Conservation (phyloP, 2,797 vertebrate genomes). For the Tragopan temminckii region DNA sequence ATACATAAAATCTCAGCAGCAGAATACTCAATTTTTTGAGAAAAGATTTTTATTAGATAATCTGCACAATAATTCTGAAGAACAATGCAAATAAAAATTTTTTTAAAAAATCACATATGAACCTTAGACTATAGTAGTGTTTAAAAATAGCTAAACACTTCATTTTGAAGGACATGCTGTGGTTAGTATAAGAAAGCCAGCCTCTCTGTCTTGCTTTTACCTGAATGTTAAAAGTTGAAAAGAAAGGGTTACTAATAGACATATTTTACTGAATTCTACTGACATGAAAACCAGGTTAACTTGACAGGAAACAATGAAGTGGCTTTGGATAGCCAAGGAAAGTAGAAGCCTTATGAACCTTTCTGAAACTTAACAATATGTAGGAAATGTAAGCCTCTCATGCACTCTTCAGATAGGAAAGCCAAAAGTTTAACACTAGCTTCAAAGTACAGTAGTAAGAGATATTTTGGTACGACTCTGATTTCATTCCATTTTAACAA, state of each 20-base stretch:
- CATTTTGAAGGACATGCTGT: constrained; percentile 12
- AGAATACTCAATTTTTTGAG: constrained; percentile 54
- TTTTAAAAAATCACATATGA: not conserved
- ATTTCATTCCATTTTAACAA: constrained; percentile 8
- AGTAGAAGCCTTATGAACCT: not conserved
- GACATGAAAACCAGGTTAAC: not conserved
- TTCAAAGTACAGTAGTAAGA: not conserved
- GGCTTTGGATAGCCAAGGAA: not conserved
- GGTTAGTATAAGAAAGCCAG: not conserved
- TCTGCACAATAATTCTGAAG: constrained; percentile 30
- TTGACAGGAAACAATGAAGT: not conserved
- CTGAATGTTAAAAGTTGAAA: not conserved
- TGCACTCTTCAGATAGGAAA: not conserved
- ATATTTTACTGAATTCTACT: constrained; percentile 6
- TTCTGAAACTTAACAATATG: not conserved
- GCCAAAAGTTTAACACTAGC: not conserved
- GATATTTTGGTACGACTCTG: not conserved
- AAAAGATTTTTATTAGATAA: constrained; percentile 72
- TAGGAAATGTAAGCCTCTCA: not conserved
- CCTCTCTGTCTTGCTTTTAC: constrained; percentile 15
- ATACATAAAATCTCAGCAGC: constrained; percentile 68
- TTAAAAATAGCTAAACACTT: constrained; percentile 23
- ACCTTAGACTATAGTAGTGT: not conserved
- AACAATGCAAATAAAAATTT: not conserved
- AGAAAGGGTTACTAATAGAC: not conserved